phyloP scores from a whole-genome alignment of 1,140 invertebrate genomes.

The Phymastichus coffea region DNA sequence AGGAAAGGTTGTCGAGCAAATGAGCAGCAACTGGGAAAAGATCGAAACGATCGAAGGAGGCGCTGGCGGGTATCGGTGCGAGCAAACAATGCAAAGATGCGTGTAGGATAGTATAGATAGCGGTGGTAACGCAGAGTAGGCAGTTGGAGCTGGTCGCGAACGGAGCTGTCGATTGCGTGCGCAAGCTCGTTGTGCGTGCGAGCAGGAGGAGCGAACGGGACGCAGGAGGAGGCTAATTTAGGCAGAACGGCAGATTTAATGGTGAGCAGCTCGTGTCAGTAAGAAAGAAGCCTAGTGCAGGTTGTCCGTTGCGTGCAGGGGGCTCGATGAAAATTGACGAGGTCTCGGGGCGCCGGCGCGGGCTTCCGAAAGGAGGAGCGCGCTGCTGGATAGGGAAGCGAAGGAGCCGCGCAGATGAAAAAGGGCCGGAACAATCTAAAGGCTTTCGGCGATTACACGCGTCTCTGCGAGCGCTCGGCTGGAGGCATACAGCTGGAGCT shows the following conservation, averaged over 20 bases:
- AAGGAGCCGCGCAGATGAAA: not conserved
- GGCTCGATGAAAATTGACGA: constrained; percentile 19
- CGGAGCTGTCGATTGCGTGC: constrained; percentile 5
- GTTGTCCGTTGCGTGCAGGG: not conserved
- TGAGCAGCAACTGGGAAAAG: too few relatives aligned
- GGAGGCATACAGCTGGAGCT: too few relatives aligned
- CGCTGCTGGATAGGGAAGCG: too few relatives aligned
- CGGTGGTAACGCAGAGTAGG: too few relatives aligned
- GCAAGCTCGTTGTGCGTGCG: not conserved
- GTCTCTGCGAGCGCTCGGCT: too few relatives aligned
- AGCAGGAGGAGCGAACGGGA: not conserved
- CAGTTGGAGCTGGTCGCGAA: too few relatives aligned
- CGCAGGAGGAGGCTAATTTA: constrained; percentile 17
- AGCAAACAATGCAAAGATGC: too few relatives aligned
- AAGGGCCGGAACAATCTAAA: not conserved
- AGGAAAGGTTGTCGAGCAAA: too few relatives aligned
- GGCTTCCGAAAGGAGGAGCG: not conserved
- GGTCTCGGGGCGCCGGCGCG: not conserved
- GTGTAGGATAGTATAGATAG: too few relatives aligned
- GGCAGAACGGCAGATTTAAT: constrained; percentile 18
- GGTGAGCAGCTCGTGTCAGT: constrained; percentile 13
- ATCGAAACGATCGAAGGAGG: too few relatives aligned
- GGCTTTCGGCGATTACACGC: not conserved
- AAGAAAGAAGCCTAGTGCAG: constrained; percentile 6
- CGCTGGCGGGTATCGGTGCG: too few relatives aligned